phyloP scores from a whole-genome alignment of 2,888 invertebrate species.

The Lypha dubia region DNA sequence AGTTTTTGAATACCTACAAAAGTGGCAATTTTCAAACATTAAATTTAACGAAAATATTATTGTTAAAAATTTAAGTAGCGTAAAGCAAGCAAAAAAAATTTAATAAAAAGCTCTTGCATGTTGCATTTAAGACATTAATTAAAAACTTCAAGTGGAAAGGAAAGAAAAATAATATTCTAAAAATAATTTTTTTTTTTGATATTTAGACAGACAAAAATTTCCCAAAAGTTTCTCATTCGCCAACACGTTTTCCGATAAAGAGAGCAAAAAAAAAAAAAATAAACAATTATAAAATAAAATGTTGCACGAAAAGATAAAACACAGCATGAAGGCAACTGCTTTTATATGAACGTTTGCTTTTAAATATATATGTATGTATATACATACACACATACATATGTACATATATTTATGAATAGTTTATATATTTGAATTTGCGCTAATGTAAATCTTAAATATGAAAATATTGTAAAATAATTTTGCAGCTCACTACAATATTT shows the following conservation, averaged over 20 bases:
- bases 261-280: neutral
- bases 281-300: neutral
- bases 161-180: neutral
- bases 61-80: too few relatives aligned
- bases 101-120: neutral
- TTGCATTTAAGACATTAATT: constrained; percentile 33
- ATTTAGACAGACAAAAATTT: neutral
- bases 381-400: too few relatives aligned
- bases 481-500: neutral
- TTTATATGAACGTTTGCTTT: neutral
- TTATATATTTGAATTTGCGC: neutral
- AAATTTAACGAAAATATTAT: too few relatives aligned
- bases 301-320: neutral
- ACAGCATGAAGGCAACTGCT: neutral
- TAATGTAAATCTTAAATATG: neutral
- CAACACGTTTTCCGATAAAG: constrained; percentile 6
- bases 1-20: too few relatives aligned
- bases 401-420: neutral
- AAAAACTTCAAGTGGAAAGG: neutral
- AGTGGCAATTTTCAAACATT: too few relatives aligned
- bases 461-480: neutral
- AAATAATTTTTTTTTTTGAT: constrained; percentile 4
- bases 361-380: neutral
- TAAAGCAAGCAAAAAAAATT: neutral
- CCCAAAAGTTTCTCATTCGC: neutral